Conservation (phyloP, 2,888 invertebrate genomes). For the Acanthacorydalis orientalis region DNA sequence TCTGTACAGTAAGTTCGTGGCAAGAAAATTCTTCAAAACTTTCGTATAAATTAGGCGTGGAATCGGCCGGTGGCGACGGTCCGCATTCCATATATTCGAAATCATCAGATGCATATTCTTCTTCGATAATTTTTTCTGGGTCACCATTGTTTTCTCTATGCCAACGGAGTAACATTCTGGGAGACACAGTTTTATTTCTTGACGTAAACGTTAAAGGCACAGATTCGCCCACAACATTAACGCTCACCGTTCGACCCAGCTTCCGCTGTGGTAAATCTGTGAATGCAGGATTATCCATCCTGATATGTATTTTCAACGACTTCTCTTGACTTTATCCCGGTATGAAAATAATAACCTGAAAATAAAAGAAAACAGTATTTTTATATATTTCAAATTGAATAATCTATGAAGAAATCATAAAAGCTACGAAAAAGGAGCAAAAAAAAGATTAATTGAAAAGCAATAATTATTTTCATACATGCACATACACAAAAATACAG, state of each 20-base stretch:
- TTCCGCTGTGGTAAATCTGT: constrained; percentile 19
- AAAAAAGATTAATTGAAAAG: no score
- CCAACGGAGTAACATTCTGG: constrained; percentile 14
- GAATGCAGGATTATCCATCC: constrained; percentile 26
- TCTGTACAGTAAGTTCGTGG: constrained; percentile 51
- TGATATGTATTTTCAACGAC: constrained; percentile 4
- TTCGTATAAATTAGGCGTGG: constrained; percentile 66
- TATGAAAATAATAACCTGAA: no score
- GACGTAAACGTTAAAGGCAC: constrained; percentile 22
- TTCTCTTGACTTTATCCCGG: no score
- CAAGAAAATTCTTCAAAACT: constrained; percentile 52
- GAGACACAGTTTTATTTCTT: constrained; percentile 1
- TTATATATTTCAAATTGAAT: no score
- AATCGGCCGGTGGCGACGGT: constrained; percentile 64
- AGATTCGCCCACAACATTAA: constrained; percentile 24
- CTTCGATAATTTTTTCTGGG: constrained; percentile 35
- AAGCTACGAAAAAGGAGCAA: no score
- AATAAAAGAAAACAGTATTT: no score
- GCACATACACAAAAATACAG: no score
- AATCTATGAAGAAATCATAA: no score
- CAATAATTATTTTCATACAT: no score
- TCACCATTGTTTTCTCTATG: constrained; percentile 16
- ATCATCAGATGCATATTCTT: constrained; percentile 50
- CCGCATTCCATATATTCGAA: constrained; percentile 67
- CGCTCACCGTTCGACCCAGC: constrained; percentile 27